Conservation (phyloP, 2,888 invertebrate genomes). For the Acanthoscelides obtectus region DNA sequence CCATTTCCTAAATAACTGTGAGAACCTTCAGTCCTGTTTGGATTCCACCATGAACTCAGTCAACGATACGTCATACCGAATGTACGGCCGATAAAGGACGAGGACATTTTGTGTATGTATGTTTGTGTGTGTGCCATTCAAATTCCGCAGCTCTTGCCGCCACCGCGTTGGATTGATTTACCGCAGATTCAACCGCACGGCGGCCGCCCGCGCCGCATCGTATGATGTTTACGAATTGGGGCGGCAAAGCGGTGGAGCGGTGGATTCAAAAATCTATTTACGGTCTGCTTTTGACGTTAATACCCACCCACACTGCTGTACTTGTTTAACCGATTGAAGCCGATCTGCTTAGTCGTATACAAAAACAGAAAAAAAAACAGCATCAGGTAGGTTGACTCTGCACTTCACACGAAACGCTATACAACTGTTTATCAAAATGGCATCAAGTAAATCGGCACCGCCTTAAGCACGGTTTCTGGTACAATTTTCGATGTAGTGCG, state of each 20-base stretch:
- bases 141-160: conserved; percentile 38
- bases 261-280: conserved; percentile 24
- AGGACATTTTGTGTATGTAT: neutral
- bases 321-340: conserved; percentile 15
- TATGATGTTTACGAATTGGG: conserved; percentile 11
- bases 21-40: neutral
- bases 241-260: conserved; percentile 20
- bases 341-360: neutral
- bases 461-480: no score
- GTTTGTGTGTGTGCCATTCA: conserved; percentile 33
- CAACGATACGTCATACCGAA: neutral
- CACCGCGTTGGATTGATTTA: conserved; percentile 48
- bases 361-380: no score
- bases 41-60: neutral
- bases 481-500: no score
- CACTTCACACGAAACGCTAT: no score
- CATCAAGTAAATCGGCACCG: no score
- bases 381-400: no score
- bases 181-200: conserved; percentile 34
- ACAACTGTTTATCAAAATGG: no score
- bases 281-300: conserved; percentile 25
- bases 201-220: neutral
- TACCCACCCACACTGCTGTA: conserved; percentile 21
- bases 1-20: no score
- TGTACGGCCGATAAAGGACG: neutral